These are phyloP conservation scores for Sinhomidia bicolor DNA, from an alignment of 2,888 invertebrate genomes.

Conservation along the genomic window DNA sequence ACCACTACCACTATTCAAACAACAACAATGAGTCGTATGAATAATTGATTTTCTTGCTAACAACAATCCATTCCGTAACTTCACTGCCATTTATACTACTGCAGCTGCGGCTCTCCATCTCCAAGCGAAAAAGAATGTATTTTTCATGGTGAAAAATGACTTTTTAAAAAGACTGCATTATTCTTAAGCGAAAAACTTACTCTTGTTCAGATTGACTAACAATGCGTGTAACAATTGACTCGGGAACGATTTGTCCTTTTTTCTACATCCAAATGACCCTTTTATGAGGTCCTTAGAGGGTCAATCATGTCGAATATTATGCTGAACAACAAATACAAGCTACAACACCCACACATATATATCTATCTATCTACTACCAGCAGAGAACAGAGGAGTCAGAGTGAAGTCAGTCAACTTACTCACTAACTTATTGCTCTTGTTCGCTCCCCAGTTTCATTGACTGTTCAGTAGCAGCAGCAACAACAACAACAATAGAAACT, in stretches of 20 bases:
- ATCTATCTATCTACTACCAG: background rate
- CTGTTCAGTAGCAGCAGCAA: background rate
- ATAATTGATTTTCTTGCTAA: background rate
- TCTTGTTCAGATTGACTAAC: background rate
- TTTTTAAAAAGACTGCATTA: conserved; percentile 16
- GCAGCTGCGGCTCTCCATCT: no score
- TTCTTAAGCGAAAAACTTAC: conserved; percentile 11
- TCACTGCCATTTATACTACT: background rate
- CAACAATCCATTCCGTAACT: background rate
- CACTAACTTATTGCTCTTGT: background rate
- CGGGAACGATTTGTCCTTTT: conserved; percentile 77
- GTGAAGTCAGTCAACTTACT: no score
- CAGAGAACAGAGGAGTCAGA: no score
- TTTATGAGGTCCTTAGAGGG: conserved; percentile 80
- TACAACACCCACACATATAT: conserved; percentile 58
- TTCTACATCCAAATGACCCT: conserved; percentile 77
- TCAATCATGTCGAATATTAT: conserved; percentile 80
- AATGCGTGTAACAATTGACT: conserved; percentile 59
- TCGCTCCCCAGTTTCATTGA: conserved; percentile 9
- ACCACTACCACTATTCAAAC: no score
- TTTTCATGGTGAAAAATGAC: conserved; percentile 21
- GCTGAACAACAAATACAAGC: no score
- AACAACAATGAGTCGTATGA: background rate
- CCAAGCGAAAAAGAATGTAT: background rate
- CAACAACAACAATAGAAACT: background rate